Evolutionary conservation across 2,888 invertebrate species (phyloP).

Genomic region (Hoplodrina blanda): DNA sequence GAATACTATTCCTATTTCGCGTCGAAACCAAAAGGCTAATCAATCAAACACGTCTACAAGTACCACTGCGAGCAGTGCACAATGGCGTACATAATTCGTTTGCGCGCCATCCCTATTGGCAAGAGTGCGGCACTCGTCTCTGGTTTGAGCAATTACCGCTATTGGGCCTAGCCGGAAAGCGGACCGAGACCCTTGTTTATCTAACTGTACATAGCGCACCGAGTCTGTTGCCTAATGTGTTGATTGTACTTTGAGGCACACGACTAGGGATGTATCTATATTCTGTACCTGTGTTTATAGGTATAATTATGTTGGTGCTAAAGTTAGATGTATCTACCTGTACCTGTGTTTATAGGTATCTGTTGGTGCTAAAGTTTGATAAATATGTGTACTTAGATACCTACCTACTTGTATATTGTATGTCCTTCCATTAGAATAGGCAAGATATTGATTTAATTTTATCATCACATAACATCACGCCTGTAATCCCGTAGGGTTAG

Average conservation of each 20-base stretch:
- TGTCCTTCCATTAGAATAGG: too few relatives aligned
- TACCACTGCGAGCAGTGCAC: constrained; percentile 19
- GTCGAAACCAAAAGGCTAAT: constrained; percentile 34
- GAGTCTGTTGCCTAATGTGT: constrained; percentile 60
- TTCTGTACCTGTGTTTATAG: not conserved
- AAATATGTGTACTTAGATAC: too few relatives aligned
- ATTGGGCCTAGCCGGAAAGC: constrained; percentile 68
- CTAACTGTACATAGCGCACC: constrained; percentile 71
- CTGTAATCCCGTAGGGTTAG: too few relatives aligned
- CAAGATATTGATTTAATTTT: too few relatives aligned
- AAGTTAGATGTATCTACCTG: too few relatives aligned
- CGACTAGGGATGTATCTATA: constrained; percentile 6
- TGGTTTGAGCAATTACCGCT: constrained; percentile 79
- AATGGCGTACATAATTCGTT: constrained; percentile 40
- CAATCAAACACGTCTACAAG: constrained; percentile 5
- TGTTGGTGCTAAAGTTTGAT: too few relatives aligned
- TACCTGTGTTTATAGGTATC: too few relatives aligned
- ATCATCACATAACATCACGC: too few relatives aligned
- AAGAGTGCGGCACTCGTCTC: constrained; percentile 54
- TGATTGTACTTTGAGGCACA: constrained; percentile 46
- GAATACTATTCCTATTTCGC: constrained; percentile 3
- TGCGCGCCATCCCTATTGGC: constrained; percentile 55
- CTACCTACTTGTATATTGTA: too few relatives aligned
- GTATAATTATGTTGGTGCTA: too few relatives aligned
- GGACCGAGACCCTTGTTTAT: constrained; percentile 66